Base-by-base conservation (phyloP, 1,140 invertebrate species). In the Odontomachus brunneus region DNA sequence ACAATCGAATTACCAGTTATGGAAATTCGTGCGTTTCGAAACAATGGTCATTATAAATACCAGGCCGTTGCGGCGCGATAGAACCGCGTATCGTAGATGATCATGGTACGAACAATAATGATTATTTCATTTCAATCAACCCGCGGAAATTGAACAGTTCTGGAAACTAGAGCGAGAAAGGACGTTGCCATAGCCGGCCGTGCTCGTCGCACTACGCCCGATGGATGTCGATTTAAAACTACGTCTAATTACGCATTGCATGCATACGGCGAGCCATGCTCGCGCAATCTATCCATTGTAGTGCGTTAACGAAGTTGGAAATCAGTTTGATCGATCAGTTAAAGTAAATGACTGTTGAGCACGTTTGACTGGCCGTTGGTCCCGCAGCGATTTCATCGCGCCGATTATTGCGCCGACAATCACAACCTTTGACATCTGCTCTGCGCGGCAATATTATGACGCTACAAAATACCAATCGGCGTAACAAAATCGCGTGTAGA, bases 111-210 rank as follows among this genome's bases (percentile, higher is more conserved):
- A 69, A 86, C 84, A 82, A 83, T 87, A 87, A 87, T 87, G 82
- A 87, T 87, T 87, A 85, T 87, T 87, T 87, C 85, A 82, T 86
- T 87, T 87, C 85, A 83, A 80, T 80, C 75, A 80, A 80, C 51
- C n/a, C 14, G 53, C 22, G 66, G 81, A 87, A 87, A 87, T 87
- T 87, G 80, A 86, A 87, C 85, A 78, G 84, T 78, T 78, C 75
- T 57, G 75, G 65, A 17, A n/a, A n/a, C 24, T 26, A 48, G 51
- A 29, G 19, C 33, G 75, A n/a, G n/a, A 80, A 71, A 48, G 65
- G 65, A 57, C 51, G 51, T n/a, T 59, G 51, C 63, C 24, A 19
- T 26, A 26, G 51, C 33, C 24, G 22, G 44, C 44, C 48, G 15
- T 22, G 59, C 44, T 78, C 44, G 84, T 86, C 78, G 59, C 75